These are phyloP conservation scores for Psittacula cyanocephala DNA, from an alignment of 2,113 vertebrate genomes.

Conservation along the genomic window DNA sequence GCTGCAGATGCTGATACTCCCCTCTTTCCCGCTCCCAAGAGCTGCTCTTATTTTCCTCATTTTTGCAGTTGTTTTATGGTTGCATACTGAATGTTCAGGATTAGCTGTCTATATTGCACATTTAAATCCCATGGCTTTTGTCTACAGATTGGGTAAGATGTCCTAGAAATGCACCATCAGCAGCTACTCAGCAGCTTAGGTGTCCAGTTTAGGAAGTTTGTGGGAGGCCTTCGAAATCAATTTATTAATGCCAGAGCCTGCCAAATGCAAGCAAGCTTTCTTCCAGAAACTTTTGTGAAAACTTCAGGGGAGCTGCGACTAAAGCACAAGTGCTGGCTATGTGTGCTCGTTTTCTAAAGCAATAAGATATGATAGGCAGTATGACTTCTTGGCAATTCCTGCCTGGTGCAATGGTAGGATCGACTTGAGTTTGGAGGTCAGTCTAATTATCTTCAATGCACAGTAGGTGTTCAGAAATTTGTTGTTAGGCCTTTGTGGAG, in stretches of 20 bases:
- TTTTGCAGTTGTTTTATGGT: not conserved
- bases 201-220: not conserved
- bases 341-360: not conserved
- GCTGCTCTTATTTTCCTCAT: not conserved
- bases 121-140: not conserved
- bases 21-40: not conserved
- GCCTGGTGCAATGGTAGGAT: not conserved
- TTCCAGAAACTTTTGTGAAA: constrained; percentile 8
- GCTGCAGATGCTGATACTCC: not conserved
- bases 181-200: not conserved
- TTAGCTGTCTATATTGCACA: not conserved
- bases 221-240: not conserved
- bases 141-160: not conserved
- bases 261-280: not conserved
- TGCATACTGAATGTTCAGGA: not conserved
- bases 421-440: not conserved
- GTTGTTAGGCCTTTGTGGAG: not conserved
- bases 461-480: not conserved
- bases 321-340: not conserved
- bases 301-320: constrained; percentile 13
- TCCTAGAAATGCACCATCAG: not conserved
- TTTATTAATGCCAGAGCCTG: not conserved
- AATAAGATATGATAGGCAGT: not conserved
- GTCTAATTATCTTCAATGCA: not conserved
- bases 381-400: not conserved